phyloP scores from a whole-genome alignment of 2,888 invertebrate genomes.

The Apamea monoglypha region DNA sequence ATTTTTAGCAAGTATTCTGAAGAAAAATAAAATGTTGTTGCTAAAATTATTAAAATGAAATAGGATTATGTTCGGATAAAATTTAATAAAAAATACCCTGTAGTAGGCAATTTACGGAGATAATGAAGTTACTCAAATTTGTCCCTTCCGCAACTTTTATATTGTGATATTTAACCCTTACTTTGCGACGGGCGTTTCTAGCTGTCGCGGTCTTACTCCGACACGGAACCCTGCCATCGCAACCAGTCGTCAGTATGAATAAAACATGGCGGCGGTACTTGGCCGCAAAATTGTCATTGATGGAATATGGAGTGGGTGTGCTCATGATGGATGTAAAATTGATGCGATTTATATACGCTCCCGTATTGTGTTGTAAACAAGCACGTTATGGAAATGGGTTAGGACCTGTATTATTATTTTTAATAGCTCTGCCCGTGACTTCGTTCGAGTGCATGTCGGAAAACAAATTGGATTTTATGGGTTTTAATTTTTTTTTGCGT shows the following conservation, averaged over 20 bases:
- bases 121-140: background rate
- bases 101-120: background rate
- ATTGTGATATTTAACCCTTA: conserved; percentile 34
- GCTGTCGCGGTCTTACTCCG: background rate
- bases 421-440: background rate
- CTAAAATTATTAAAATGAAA: too few species aligned
- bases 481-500: too few species aligned
- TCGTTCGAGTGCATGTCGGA: background rate
- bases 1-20: background rate
- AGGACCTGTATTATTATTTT: background rate
- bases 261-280: conserved; percentile 59
- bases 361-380: conserved; percentile 28
- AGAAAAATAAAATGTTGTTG: too few species aligned
- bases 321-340: conserved; percentile 58
- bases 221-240: conserved; percentile 30
- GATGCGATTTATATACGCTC: conserved; percentile 32
- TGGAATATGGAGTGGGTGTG: conserved; percentile 50
- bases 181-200: conserved; percentile 28
- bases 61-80: too few species aligned
- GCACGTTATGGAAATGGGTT: background rate
- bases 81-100: too few species aligned
- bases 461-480: background rate
- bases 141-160: background rate
- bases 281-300: conserved; percentile 56
- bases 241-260: conserved; percentile 55